Percentiles rank a stretch among this genome's conserved stretches.
phyloP scores from a whole-genome alignment of 92 coral and sea anemone genomes.

The Palythoa heliodiscus region DNA sequence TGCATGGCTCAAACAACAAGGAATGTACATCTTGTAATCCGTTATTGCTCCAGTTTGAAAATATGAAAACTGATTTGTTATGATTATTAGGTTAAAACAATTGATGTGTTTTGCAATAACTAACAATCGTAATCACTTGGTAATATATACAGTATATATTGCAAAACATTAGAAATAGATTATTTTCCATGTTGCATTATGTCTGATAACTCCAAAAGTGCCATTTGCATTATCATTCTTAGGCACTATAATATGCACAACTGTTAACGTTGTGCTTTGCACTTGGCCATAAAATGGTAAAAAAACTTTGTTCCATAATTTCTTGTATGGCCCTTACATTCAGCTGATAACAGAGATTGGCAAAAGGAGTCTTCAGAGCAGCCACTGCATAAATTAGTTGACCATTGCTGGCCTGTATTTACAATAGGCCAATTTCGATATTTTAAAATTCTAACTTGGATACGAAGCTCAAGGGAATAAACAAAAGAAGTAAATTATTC shows the following conservation, averaged over 20 bases:
- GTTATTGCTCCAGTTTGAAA: conserved; percentile 12
- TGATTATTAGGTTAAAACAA: neutral
- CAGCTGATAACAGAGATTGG: neutral
- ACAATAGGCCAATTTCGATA: neutral
- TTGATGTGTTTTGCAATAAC: conserved; percentile 13
- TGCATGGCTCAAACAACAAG: no score
- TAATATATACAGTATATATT: neutral
- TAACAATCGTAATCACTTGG: neutral
- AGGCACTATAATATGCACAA: neutral
- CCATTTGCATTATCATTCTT: conserved; percentile 5
- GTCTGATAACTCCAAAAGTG: conserved; percentile 3
- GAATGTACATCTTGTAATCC: neutral
- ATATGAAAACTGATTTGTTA: conserved; percentile 1
- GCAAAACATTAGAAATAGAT: neutral
- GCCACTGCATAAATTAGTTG: no score
- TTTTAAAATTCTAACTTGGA: neutral
- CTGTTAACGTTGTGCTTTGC: neutral
- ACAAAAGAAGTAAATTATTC: neutral
- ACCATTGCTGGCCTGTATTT: no score
- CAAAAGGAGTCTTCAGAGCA: no score
- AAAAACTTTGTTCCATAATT: neutral
- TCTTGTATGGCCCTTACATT: neutral
- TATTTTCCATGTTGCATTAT: neutral
- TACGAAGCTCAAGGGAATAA: neutral
- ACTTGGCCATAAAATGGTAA: conserved; percentile 5